Conservation (phyloP, 2,797 vertebrate genomes). For the Sciurus vulgaris region DNA sequence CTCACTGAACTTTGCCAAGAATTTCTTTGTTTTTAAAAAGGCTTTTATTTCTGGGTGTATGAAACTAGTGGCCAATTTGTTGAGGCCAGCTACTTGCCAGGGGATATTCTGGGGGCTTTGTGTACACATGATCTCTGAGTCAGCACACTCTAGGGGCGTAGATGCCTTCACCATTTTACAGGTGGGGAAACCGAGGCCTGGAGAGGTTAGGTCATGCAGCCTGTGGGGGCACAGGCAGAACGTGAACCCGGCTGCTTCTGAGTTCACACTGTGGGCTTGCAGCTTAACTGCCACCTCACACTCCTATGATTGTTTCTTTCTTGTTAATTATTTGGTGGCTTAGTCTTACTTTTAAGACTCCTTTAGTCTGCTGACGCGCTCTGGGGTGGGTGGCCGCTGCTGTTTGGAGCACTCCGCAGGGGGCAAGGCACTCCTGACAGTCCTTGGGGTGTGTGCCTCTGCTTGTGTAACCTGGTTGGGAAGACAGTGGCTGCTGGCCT, state of each 20-base stretch:
- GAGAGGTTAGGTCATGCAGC: not conserved
- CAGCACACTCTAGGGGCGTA: not conserved
- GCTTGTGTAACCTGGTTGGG: not conserved
- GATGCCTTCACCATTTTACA: not conserved
- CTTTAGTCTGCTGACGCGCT: not conserved
- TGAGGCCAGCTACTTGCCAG: not conserved
- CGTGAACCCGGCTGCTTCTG: not conserved
- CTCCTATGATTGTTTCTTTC: not conserved
- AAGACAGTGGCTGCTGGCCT: not conserved
- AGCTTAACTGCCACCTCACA: not conserved
- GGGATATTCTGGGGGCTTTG: rapidly evolving
- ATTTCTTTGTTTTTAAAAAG: not conserved
- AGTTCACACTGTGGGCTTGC: not conserved
- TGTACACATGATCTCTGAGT: not conserved
- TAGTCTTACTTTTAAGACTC: slow-evolving; percentile 55
- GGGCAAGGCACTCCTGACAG: not conserved
- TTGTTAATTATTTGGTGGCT: not conserved
- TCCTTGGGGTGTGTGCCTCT: not conserved
- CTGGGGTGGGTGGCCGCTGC: not conserved
- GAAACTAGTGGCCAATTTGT: not conserved
- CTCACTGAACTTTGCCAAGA: not conserved
- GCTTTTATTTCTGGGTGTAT: not conserved
- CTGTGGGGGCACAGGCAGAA: not conserved
- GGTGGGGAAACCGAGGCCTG: not conserved
- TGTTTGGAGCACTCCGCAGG: not conserved